Percentiles rank a stretch among this genome's conserved stretches.
phyloP scores from a whole-genome alignment of 92 coral and sea anemone genomes.

The Epizoanthus ramosus region DNA sequence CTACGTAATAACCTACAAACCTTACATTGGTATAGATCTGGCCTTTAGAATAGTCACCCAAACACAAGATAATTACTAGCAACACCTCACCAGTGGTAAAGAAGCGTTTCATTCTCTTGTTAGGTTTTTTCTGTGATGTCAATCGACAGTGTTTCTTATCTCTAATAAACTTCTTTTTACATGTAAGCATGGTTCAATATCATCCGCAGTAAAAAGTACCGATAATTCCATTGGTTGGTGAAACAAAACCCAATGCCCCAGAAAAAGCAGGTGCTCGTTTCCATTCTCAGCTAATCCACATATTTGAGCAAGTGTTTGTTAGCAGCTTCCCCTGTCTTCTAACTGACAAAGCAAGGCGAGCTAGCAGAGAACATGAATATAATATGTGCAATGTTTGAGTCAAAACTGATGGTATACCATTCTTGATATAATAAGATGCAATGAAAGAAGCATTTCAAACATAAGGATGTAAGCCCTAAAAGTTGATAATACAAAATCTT shows the following conservation, averaged over 20 bases:
- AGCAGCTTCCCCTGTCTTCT: constrained; percentile 18
- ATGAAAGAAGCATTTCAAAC: constrained; percentile 16
- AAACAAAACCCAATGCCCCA: not conserved
- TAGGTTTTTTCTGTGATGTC: not conserved
- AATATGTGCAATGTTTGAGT: constrained; percentile 2
- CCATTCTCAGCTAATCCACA: not conserved
- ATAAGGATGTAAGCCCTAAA: constrained; percentile 13
- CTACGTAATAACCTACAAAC: not conserved
- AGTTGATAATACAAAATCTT: constrained; percentile 15
- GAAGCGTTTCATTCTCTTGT: constrained; percentile 9
- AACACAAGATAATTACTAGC: constrained; percentile 3
- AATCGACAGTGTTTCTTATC: not conserved
- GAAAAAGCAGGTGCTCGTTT: not conserved
- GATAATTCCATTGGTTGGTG: not conserved
- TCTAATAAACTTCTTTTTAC: not conserved
- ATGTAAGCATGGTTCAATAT: constrained; percentile 7
- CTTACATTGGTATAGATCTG: no score
- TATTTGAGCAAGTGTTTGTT: constrained; percentile 17
- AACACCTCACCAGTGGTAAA: constrained; percentile 7
- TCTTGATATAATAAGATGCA: not conserved
- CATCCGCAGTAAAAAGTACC: constrained; percentile 17
- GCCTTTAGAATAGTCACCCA: not conserved
- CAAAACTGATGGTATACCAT: not conserved
- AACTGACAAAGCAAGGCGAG: constrained; percentile 15
- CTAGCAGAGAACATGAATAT: constrained; percentile 10